A percentile compares a stretch with the other conserved stretches of the same genome.
Conservation (phyloP, 2,888 invertebrate species). For the Hirudinaria manillensis region DNA sequence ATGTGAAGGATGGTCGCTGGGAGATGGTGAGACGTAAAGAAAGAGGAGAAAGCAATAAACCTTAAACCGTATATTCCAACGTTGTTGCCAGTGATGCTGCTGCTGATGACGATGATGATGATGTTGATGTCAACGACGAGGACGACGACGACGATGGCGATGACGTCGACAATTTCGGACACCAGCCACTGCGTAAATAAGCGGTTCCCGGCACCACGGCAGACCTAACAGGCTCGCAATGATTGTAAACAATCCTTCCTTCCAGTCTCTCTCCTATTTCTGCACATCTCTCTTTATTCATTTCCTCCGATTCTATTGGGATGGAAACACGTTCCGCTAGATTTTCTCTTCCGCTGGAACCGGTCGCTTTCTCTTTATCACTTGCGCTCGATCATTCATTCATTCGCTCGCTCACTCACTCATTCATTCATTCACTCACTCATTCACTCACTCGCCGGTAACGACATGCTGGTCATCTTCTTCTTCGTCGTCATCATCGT, state of each 20-base stretch:
- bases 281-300: background rate
- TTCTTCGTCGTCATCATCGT: no score
- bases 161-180: conserved; percentile 11
- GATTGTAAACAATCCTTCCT: conserved; percentile 2
- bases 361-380: conserved; percentile 6
- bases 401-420: background rate
- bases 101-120: conserved; percentile 22
- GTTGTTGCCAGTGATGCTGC: background rate
- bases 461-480: no score
- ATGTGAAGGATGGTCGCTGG: no score
- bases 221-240: no score
- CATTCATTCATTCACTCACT: background rate
- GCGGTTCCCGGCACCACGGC: no score
- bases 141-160: conserved; percentile 2
- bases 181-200: background rate
- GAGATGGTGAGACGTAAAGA: no score
- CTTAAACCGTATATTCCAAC: no score
- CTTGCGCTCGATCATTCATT: background rate
- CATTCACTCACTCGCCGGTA: background rate
- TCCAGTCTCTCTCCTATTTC: background rate
- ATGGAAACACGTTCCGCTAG: background rate
- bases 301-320: conserved; percentile 6
- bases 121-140: conserved; percentile 1
- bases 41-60: no score
- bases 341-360: background rate